A percentile compares a stretch with the other conserved stretches of the same genome.
Evolutionary conservation across 2,797 vertebrate species (phyloP).

Genomic region (Pantherophis alleghaniensis): DNA sequence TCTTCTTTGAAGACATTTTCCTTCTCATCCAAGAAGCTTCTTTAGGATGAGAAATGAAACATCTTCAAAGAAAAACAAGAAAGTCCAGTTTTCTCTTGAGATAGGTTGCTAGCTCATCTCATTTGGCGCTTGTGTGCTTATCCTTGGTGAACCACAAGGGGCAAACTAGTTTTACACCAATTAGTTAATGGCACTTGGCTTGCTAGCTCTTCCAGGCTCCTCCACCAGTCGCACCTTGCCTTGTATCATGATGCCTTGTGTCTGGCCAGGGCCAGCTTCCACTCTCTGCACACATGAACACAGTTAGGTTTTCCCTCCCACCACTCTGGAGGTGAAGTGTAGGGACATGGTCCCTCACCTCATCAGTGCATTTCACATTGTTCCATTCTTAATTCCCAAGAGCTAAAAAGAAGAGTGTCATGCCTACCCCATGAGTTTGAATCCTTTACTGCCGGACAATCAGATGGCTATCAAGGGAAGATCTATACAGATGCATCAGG

Average conservation of each 20-base stretch:
- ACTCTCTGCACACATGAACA: neutral
- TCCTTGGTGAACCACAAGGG: neutral
- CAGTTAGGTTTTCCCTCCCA: neutral
- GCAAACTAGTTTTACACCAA: neutral
- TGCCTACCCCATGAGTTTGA: neutral
- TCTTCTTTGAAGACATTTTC: too few species aligned
- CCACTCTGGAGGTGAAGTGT: neutral
- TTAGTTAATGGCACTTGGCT: neutral
- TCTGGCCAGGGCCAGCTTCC: neutral
- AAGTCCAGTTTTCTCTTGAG: too few species aligned
- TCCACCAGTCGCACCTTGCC: neutral
- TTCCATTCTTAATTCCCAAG: neutral
- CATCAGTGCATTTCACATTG: neutral
- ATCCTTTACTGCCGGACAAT: too few species aligned
- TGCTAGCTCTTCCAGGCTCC: neutral
- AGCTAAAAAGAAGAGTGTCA: neutral
- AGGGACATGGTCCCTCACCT: neutral
- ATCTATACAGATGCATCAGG: too few species aligned
- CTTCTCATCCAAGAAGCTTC: too few species aligned
- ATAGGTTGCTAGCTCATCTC: too few species aligned
- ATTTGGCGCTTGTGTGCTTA: fast-evolving
- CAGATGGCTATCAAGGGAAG: too few species aligned
- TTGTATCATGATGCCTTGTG: neutral
- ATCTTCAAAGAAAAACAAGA: too few species aligned
- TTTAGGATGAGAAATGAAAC: too few species aligned